Evolutionary conservation across 1,140 invertebrate genomes (phyloP).

Genomic region (Heliconius nattereri): DNA sequence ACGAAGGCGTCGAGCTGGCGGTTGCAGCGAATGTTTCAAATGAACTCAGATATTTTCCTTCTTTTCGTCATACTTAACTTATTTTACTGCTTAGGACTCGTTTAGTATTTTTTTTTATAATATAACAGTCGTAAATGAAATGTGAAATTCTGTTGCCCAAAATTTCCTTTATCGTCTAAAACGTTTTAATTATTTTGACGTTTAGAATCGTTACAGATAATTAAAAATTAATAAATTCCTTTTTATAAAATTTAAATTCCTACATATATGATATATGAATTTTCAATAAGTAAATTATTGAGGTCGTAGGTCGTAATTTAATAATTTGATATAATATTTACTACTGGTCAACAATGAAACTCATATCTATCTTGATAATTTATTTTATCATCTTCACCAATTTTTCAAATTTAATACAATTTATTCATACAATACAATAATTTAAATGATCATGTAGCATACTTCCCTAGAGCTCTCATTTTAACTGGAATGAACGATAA

Average conservation of each 20-base stretch:
- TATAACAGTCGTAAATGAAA: too few relatives aligned
- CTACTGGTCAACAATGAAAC: conserved; percentile 45
- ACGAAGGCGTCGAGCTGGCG: conserved; percentile 73
- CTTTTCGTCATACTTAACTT: neutral
- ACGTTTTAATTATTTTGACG: too few relatives aligned
- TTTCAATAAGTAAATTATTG: too few relatives aligned
- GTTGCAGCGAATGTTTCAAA: conserved; percentile 51
- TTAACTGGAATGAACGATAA: conserved; percentile 80
- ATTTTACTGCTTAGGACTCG: neutral
- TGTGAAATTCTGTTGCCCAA: too few relatives aligned
- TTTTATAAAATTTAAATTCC: too few relatives aligned
- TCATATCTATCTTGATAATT: conserved; percentile 71
- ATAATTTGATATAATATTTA: too few relatives aligned
- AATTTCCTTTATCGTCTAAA: too few relatives aligned
- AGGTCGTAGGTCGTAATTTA: too few relatives aligned
- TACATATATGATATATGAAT: too few relatives aligned
- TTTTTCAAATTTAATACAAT: conserved; percentile 79
- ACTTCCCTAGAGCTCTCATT: conserved; percentile 76
- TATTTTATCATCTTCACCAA: conserved; percentile 79
- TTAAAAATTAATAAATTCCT: too few relatives aligned
- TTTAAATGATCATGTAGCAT: conserved; percentile 79
- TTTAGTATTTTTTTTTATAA: neutral
- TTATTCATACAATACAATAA: conserved; percentile 80
- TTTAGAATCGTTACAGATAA: too few relatives aligned
- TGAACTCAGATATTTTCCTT: conserved; percentile 29